Base-by-base conservation (phyloP, 2,888 invertebrate species). In the Leptopterna dolabrata region DNA sequence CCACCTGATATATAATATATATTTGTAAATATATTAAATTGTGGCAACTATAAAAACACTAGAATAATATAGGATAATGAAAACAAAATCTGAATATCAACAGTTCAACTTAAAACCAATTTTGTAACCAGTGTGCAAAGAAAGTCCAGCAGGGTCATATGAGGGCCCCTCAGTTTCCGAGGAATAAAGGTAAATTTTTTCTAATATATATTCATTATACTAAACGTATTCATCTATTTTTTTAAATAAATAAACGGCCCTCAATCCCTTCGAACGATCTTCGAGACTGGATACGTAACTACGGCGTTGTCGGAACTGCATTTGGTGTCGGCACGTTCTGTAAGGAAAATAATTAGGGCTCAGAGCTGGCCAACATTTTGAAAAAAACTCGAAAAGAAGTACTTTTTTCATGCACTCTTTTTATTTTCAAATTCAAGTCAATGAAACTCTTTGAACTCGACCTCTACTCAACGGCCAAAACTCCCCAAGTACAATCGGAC, bases 21-120 rank as follows among this genome's bases (percentile, higher is more conserved):
- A 63, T 84, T 88, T 82, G 85, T 88, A 73, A 76, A 76, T 55
- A 78, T 71, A 78, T 27, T 84, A 88, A 88, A 87, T 84, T 86
- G 87, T 87, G 84, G 84, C 87, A 87, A 85, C 78, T 51, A 87
- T 63, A 70, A 78, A 71, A 85, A 84, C 84, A 84, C 45, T 84
- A 78, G 78, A 78, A 78, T 78, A 78, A 78, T 45, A 45, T 41
- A 78, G 41, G 41, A 45, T 71, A 84, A 84, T 70, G 70, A 82
- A 80, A 88, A 87, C 80, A 87, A 76, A 76, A 87, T 86, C 43
- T 43, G 85, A 88, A 87, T 83, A 87, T 86, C 88, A 88, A 89
- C 88, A 88, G 86, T 88, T 88, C 76, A 76, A 85, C 73, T 85
- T 45, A 85, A 47, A 89, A 89, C 87, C 88, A 88, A 88, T 86